A percentile compares a stretch with the other conserved stretches of the same genome.
phyloP scores from a whole-genome alignment of 2,797 vertebrate species.

The Onychomys torridus region DNA sequence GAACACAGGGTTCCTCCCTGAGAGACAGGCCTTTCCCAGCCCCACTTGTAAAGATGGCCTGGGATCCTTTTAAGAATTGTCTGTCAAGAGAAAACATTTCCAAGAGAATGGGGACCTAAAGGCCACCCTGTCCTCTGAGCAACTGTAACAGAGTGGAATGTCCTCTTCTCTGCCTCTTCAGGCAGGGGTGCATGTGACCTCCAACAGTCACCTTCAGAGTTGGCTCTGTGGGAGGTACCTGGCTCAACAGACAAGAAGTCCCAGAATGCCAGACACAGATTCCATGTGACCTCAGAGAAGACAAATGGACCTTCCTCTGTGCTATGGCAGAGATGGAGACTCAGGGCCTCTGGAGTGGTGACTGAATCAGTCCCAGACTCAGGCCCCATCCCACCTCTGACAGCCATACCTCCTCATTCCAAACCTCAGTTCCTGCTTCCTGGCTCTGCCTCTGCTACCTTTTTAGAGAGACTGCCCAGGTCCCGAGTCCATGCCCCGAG shows the following conservation, averaged over 20 bases:
- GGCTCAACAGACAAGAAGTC: neutral
- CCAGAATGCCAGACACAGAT: neutral
- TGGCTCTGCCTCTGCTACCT: neutral
- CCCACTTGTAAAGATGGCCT: neutral
- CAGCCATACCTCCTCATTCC: neutral
- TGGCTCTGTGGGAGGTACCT: neutral
- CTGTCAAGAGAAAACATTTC: neutral
- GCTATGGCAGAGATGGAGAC: neutral
- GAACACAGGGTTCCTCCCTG: neutral
- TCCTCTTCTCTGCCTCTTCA: neutral
- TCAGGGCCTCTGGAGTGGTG: neutral
- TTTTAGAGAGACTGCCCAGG: neutral
- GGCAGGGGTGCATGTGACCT: conserved; percentile 34
- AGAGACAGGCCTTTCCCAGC: neutral
- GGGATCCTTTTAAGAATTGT: neutral
- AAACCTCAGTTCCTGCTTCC: neutral
- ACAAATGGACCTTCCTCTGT: neutral
- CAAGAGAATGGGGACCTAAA: neutral
- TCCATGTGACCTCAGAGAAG: neutral
- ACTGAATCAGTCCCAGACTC: neutral
- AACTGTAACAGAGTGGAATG: neutral
- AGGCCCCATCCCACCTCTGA: neutral
- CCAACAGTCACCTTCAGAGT: conserved; percentile 62
- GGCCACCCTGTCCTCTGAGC: neutral
- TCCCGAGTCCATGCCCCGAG: too few relatives aligned